phyloP scores from a whole-genome alignment of 2,113 vertebrate genomes.

The Eolophus roseicapilla region DNA sequence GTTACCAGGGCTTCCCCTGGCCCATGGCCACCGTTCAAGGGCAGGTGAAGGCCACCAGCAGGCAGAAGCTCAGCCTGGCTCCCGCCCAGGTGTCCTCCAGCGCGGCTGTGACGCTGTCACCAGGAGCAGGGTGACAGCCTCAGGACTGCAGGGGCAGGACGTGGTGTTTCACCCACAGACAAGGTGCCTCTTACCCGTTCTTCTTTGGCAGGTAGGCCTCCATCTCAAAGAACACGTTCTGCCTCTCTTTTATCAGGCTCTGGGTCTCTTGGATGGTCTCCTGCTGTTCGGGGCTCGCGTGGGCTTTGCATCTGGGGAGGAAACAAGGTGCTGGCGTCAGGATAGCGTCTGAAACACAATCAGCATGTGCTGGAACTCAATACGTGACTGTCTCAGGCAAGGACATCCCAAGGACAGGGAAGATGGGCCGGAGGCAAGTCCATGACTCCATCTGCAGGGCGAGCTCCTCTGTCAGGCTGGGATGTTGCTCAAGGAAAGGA shows the following conservation, averaged over 20 bases:
- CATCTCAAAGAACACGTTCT: constrained; percentile 90
- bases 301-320: constrained; percentile 75
- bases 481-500: background rate
- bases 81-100: background rate
- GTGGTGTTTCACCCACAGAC: background rate
- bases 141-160: background rate
- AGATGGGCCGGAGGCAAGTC: background rate
- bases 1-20: accelerated
- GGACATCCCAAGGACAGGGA: background rate
- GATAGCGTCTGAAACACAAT: background rate
- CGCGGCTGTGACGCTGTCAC: background rate
- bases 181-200: constrained; percentile 81
- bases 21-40: accelerated
- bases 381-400: background rate
- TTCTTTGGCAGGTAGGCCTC: constrained; percentile 93
- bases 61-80: background rate
- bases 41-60: background rate
- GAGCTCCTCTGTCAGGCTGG: background rate
- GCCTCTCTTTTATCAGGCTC: constrained; percentile 81
- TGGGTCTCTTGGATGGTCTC: constrained; percentile 74
- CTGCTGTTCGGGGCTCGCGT: constrained; percentile 50
- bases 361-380: background rate
- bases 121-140: background rate
- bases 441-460: background rate
- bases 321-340: background rate